A percentile compares a stretch with the other conserved stretches of the same genome.
phyloP scores from a whole-genome alignment of 2,888 invertebrate genomes.

The Crocallis elinguaria region DNA sequence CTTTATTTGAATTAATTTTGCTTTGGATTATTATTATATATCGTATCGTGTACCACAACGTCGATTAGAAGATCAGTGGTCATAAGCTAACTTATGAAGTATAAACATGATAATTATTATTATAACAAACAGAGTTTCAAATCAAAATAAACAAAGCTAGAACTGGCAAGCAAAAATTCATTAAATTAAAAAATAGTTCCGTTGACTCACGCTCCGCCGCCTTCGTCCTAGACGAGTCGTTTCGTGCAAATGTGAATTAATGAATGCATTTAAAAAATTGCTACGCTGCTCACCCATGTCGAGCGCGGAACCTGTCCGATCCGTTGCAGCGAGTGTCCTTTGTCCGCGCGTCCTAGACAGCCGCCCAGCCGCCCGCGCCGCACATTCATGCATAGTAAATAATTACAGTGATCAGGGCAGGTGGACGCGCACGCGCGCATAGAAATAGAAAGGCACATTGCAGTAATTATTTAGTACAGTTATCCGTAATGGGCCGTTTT shows the following conservation, averaged over 20 bases:
- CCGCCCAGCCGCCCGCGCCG: conserved; percentile 51
- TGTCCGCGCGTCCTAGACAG: conserved; percentile 80
- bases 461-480: conserved; percentile 85
- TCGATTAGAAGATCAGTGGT: no score
- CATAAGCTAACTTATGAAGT: no score
- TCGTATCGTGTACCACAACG: no score
- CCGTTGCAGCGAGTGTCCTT: conserved; percentile 76
- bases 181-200: conserved; percentile 19
- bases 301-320: conserved; percentile 74
- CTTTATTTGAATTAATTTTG: no score
- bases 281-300: conserved; percentile 72
- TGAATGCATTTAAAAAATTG: conserved; percentile 69
- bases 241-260: conserved; percentile 67
- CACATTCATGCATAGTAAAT: conserved; percentile 84
- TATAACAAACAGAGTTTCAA: no score
- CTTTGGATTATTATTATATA: no score
- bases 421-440: conserved; percentile 80
- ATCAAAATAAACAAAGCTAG: neutral
- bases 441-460: conserved; percentile 85
- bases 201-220: conserved; percentile 50
- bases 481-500: conserved; percentile 83
- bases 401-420: conserved; percentile 83
- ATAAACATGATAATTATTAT: no score
- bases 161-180: neutral
- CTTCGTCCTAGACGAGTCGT: conserved; percentile 50